Evolutionary conservation across 1,140 invertebrate genomes (phyloP).

Genomic region (Trachelipus rathkii): DNA sequence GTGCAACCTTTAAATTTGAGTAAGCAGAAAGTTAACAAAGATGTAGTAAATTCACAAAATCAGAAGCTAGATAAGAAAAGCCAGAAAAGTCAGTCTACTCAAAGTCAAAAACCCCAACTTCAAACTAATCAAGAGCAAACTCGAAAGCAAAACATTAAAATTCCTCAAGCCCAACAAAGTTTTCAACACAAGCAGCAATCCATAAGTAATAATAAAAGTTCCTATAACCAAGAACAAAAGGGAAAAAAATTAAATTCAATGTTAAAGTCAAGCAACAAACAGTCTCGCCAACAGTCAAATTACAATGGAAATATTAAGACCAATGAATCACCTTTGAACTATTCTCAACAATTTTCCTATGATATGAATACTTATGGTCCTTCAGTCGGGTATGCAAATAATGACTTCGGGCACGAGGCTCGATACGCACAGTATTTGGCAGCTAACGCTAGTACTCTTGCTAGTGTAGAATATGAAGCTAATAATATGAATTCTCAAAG

Average conservation of each 20-base stretch:
- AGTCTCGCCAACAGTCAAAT: neutral
- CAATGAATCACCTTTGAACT: neutral
- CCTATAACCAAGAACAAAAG: neutral
- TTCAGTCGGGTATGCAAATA: conserved; percentile 5
- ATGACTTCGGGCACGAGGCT: conserved; percentile 35
- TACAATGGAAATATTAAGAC: neutral
- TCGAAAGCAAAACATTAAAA: conserved; percentile 12
- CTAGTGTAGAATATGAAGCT: conserved; percentile 28
- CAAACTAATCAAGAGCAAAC: conserved; percentile 14
- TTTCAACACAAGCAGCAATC: neutral
- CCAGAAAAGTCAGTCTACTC: conserved; percentile 1
- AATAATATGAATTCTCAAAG: conserved; percentile 24
- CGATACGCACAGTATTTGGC: conserved; percentile 43
- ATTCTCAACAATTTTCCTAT: neutral
- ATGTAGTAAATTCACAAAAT: conserved; percentile 22
- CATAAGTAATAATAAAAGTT: neutral
- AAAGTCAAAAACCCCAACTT: conserved; percentile 16
- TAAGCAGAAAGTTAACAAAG: conserved; percentile 3
- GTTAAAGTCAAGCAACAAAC: neutral
- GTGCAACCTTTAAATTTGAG: conserved; percentile 16
- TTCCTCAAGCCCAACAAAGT: neutral
- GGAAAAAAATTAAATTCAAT: neutral
- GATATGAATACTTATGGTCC: conserved; percentile 5
- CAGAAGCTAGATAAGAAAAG: neutral
- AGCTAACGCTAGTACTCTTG: conserved; percentile 36